Evolutionary conservation across 2,797 vertebrate species (phyloP).

Genomic region (Malurus leucopterus): DNA sequence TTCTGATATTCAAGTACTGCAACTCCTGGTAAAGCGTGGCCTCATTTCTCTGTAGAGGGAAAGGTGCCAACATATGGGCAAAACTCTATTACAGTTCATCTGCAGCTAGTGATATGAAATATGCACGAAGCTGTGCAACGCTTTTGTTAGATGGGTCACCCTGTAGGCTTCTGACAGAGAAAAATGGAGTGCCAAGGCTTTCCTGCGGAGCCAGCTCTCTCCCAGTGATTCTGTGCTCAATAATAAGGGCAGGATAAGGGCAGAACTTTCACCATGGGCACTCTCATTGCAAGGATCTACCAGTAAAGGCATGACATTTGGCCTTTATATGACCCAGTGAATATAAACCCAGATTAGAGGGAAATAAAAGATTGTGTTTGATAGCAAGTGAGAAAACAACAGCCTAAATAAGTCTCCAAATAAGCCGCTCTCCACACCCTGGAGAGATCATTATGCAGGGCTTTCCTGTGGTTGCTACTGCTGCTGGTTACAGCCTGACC

Average conservation of each 20-base stretch:
- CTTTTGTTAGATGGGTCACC: not conserved
- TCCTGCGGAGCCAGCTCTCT: not conserved
- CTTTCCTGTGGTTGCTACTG: not conserved
- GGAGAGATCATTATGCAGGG: not conserved
- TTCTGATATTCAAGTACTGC: not conserved
- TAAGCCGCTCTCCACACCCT: not conserved
- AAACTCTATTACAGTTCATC: not conserved
- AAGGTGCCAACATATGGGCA: not conserved
- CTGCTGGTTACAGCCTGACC: not conserved
- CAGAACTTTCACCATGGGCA: not conserved
- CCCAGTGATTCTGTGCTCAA: rapidly evolving
- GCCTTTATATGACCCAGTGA: constrained; percentile 1
- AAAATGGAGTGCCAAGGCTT: not conserved
- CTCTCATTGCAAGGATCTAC: not conserved
- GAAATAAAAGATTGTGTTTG: constrained; percentile 5
- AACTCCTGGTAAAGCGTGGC: not conserved
- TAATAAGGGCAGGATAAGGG: not conserved
- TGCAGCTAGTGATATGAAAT: not conserved
- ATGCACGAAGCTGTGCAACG: not conserved
- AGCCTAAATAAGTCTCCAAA: not conserved
- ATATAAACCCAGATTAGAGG: not conserved
- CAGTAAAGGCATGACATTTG: not conserved
- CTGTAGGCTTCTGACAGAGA: not conserved
- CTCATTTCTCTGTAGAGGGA: not conserved
- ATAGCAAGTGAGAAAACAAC: constrained; percentile 5